Percentiles rank a stretch among this genome's conserved stretches.
Conservation (phyloP, 2,113 vertebrate species). For the Columba livia region DNA sequence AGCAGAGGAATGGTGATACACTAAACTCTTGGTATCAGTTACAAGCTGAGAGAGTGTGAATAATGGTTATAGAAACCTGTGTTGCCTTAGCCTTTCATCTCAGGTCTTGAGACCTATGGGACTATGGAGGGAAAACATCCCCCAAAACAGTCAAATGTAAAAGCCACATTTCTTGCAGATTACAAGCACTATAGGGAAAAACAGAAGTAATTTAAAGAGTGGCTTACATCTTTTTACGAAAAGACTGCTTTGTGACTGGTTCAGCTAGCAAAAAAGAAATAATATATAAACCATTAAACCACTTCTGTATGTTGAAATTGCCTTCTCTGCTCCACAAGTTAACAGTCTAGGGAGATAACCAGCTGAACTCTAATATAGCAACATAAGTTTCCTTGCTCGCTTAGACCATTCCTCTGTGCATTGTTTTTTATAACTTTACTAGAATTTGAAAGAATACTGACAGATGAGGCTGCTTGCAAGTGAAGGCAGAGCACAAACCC, state of each 20-base stretch:
- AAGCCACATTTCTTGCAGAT: background rate
- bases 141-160: background rate
- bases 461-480: background rate
- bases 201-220: background rate
- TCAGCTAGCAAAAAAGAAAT: background rate
- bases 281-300: background rate
- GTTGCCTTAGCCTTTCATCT: background rate
- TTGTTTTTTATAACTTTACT: background rate
- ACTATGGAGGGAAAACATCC: background rate
- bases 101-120: background rate
- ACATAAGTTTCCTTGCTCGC: background rate
- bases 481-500: background rate
- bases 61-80: background rate
- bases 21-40: background rate
- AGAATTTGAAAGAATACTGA: background rate
- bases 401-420: background rate
- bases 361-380: background rate
- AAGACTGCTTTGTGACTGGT: background rate
- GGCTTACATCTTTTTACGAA: background rate
- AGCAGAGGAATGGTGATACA: background rate
- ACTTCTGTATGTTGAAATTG: background rate
- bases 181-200: background rate
- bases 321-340: background rate
- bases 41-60: background rate
- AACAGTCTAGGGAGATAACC: background rate